Base-by-base conservation (phyloP, 2,797 vertebrate species). In the Microcaecilia unicolor region DNA sequence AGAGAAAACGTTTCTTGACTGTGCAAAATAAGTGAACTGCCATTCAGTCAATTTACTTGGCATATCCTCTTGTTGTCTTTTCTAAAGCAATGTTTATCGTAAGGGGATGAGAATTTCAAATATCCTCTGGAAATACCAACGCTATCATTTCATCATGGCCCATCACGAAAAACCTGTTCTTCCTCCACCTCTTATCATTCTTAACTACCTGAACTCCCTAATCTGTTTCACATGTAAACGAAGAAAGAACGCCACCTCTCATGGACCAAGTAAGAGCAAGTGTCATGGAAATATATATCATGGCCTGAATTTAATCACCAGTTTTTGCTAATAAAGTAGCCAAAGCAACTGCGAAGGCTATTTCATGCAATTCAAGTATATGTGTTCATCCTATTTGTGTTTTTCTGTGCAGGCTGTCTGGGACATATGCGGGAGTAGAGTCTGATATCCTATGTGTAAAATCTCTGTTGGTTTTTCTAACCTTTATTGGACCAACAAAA, bases 101-200 rank as follows among this genome's bases (percentile, higher is more conserved):
- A 84, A 88, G 74, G 84, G 85, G 39, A 85, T 81, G 68, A 82
- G 75, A 29, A 89, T 89, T 45, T 87, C 85, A 29, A 85, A 86
- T 55, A 64, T 87, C 51, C 82, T 89, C 55, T 89, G 84, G 83
- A 89, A 88, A 53, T 88, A 86, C 56, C 83, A 88, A 60, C 84
- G 87, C 14, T 89, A 89, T 51, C 80, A 88, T 53, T 85, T 88
- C 37, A 74, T 81, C 39, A 84, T 88, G 83, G 72, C 72, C 18
- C 88, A 88, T 49, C 81, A 89, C 10, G 83, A 88, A 58, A 89
- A 86, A 58, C 87, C 86, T 19, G 68, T 89, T 32, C 80, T 89
- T 15, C 87, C 87, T 3, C 87, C 87, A 2, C 86, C 87, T 6
- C 74, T 88, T 52, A 86, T 86, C 54, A 55, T 88, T 9, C 69